A percentile compares a stretch with the other conserved stretches of the same genome.
Evolutionary conservation across 2,888 invertebrate genomes (phyloP).

Genomic region (Drosophila macrothrix): DNA sequence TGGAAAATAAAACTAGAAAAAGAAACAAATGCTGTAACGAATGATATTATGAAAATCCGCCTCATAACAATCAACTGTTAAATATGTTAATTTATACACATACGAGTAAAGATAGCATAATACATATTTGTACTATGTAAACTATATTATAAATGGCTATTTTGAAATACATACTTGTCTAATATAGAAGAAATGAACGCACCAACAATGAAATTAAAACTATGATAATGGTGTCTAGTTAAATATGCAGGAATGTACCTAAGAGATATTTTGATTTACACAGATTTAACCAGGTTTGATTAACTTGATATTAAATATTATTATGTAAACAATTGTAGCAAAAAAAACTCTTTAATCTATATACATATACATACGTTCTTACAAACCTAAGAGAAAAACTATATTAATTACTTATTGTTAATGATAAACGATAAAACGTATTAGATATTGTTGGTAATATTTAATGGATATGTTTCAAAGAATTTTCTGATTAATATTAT

Average conservation of each 20-base stretch:
- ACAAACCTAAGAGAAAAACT: slow-evolving; percentile 16
- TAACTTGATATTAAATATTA: slow-evolving; percentile 36
- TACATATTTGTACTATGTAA: slow-evolving; percentile 42
- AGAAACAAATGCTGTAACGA: slow-evolving; percentile 69
- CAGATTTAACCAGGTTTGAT: slow-evolving; percentile 34
- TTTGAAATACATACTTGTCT: slow-evolving; percentile 51
- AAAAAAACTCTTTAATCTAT: slow-evolving; percentile 42
- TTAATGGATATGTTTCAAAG: slow-evolving; percentile 44
- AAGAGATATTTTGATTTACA: slow-evolving; percentile 52
- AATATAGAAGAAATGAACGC: slow-evolving; percentile 42
- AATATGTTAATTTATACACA: slow-evolving; percentile 67
- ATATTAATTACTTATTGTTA: slow-evolving; percentile 57
- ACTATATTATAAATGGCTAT: slow-evolving; percentile 46
- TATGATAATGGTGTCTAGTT: slow-evolving; percentile 43
- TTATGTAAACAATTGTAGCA: slow-evolving; percentile 45
- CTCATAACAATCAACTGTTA: slow-evolving; percentile 81
- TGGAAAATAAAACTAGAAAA: neutral
- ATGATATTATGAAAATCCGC: slow-evolving; percentile 82
- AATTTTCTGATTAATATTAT: slow-evolving; percentile 47
- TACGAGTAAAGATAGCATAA: slow-evolving; percentile 44
- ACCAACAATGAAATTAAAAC: slow-evolving; percentile 48
- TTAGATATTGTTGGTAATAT: slow-evolving; percentile 53
- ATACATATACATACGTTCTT: slow-evolving; percentile 34
- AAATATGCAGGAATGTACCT: slow-evolving; percentile 59
- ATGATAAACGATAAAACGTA: slow-evolving; percentile 41